Evolutionary conservation across 2,888 invertebrate genomes (phyloP).

Genomic region (Odontocolon sp.): DNA sequence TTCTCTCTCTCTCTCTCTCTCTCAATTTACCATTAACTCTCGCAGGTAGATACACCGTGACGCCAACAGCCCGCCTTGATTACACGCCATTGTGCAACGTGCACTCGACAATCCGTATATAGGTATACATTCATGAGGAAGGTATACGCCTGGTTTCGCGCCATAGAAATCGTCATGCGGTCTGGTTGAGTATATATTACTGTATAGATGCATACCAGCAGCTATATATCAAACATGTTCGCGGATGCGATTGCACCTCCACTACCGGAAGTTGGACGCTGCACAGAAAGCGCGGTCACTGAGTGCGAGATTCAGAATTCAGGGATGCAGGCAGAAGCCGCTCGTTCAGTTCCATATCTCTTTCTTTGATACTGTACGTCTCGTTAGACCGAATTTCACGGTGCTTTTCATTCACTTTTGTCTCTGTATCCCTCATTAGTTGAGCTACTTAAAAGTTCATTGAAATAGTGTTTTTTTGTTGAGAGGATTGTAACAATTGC

Average conservation of each 20-base stretch:
- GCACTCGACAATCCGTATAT: slow-evolving; percentile 15
- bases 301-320: slow-evolving; percentile 56
- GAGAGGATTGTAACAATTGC: too few species aligned
- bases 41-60: background rate
- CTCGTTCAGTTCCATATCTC: too few species aligned
- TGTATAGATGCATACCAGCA: slow-evolving; percentile 63
- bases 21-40: slow-evolving; percentile 19
- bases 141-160: slow-evolving; percentile 18
- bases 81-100: slow-evolving; percentile 45
- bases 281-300: slow-evolving; percentile 37
- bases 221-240: slow-evolving; percentile 75
- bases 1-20: too few species aligned
- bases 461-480: too few species aligned
- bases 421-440: too few species aligned
- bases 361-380: too few species aligned
- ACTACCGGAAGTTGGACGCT: slow-evolving; percentile 50
- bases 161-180: slow-evolving; percentile 40
- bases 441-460: too few species aligned
- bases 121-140: slow-evolving; percentile 31
- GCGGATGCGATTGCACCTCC: slow-evolving; percentile 43
- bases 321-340: background rate
- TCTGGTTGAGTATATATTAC: slow-evolving; percentile 7
- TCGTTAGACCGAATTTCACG: too few species aligned
- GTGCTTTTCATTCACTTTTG: too few species aligned
- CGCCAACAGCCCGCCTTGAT: slow-evolving; percentile 18